Evolutionary conservation across 2,797 vertebrate genomes (phyloP), one percentile per base, ranked within the genome.

Genomic region (Adrianichthys oophorus): DNA sequence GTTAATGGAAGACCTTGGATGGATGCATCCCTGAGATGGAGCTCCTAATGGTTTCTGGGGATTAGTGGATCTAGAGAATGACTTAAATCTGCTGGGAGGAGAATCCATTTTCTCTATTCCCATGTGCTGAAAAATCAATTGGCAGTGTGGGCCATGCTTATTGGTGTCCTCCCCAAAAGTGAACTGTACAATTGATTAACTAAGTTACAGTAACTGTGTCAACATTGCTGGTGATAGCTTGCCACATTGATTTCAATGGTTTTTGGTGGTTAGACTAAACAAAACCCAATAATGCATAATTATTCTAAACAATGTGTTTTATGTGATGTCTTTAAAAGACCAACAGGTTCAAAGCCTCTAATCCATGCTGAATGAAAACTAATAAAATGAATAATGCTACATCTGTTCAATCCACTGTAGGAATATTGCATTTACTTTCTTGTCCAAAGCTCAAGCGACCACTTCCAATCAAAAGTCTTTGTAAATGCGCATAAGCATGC

Each of bases 31-130:
- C 68, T 70, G 65, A 52, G 59, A 67, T 64, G 50, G 44, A 73
- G 10, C 4, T 49, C 4, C 74, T 85, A 87, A 87, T 87, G 78
- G 81, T 65, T 80, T 79, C 66, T 55, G 70, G 54, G 74, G 83
- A 87, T 86, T 82, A 82, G 77, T 21, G 42, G 62, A 42, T 65
- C 57, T 72, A 70, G 58, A 65, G 65, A 66, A 66, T 56, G 54
- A 51, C 51, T 73, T 68, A 82, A 87, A 86, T 85, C 84, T 74
- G 65, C 32, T 48, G 70, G 58, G 74, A 56, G 50, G 49, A 70
- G 59, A 78, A 66, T 85, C 70, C 70, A 73, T 64, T 78, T 79
- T 46, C 50, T 73, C 52, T 62, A 46, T 21, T n/a, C 84, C 73
- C 76, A 41, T 2, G 68, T 74, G 81, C 74, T 55, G 48, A 17